Evolutionary conservation across 2,797 vertebrate species (phyloP), one percentile per base, ranked within the genome.

Genomic region (Botia kubotai): DNA sequence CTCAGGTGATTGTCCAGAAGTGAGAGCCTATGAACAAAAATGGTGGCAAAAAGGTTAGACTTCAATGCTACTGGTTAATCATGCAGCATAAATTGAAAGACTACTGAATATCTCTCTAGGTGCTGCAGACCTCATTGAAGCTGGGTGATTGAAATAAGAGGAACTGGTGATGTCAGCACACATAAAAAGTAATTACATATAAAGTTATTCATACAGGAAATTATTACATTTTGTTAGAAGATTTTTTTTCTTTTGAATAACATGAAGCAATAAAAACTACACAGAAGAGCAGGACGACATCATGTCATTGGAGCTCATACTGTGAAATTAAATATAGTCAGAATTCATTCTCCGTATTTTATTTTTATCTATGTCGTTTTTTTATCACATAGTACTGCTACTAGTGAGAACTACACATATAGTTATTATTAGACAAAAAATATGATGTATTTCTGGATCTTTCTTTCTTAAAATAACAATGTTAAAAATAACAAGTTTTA

Each of bases 381-480:
- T 19, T 29, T 1, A 11, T 6, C 55, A 73, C 60, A 36, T 17
- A 4, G 50, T 43, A 14, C 3, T 52, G 13, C 13, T 2, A 4
- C 26, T 21, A 7, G 39, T 26, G 57, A 33, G 7, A 4, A 6
- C 1, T 39, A 19, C 13, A 2, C 17, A 19, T 21, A 39, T 6
- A 43, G 1, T 57, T 33, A 43, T 55, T 6, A n/a, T 43, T 52
- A 66, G n/a, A 53, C 6, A 33, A 19, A 6, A 55, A n/a, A 57
- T 8, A 19, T 57, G n/a, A 63, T 1, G 17, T 65, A 39, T 72
- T n/a, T 29, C 11, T 67, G 12, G 57, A 60, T 12, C 57, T 60
- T 58, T 2, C 11, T 17, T 71, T n/a, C 55, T 58, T 60, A 23
- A 69, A 69, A 77, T 26, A 26, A 26, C 23, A 26, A 26, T 68